These are phyloP conservation scores for Pissodes strobi DNA, from an alignment of 1,140 invertebrate species.

Conservation along the genomic window DNA sequence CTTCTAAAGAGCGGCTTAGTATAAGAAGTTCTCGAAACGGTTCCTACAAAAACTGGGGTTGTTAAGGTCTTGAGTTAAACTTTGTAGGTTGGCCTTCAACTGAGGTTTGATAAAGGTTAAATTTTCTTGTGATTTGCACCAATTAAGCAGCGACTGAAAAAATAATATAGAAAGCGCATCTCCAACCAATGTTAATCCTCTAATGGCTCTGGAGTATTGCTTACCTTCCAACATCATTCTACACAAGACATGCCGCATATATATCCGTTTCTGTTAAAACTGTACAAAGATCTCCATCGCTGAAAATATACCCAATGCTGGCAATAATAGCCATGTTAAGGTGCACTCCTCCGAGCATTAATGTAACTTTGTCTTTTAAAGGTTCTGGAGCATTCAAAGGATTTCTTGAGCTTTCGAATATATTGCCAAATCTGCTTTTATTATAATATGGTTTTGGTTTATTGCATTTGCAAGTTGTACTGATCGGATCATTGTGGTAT, in stretches of 20 bases:
- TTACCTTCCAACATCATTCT: slow-evolving; percentile 18
- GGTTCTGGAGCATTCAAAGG: neutral
- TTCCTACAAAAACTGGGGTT: neutral
- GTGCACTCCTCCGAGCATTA: slow-evolving; percentile 14
- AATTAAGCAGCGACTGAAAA: slow-evolving; percentile 11
- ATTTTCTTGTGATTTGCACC: slow-evolving; percentile 3
- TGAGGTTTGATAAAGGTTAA: neutral
- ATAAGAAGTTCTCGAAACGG: neutral
- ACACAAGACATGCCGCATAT: slow-evolving; percentile 13
- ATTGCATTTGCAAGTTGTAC: slow-evolving; percentile 11
- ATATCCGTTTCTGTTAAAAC: slow-evolving; percentile 15
- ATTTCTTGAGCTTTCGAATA: slow-evolving; percentile 19
- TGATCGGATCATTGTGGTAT: neutral
- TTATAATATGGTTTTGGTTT: slow-evolving; percentile 14
- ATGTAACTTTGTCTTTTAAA: slow-evolving; percentile 4
- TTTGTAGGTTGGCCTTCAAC: slow-evolving; percentile 9
- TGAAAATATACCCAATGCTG: slow-evolving; percentile 21
- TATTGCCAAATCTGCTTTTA: slow-evolving; percentile 17
- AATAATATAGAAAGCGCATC: slow-evolving; percentile 20
- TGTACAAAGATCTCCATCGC: slow-evolving; percentile 8
- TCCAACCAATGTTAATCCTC: slow-evolving; percentile 6
- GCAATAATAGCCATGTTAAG: slow-evolving; percentile 15
- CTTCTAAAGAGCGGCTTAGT: neutral
- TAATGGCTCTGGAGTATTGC: slow-evolving; percentile 17
- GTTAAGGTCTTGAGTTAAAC: neutral